Base-by-base conservation (phyloP, 2,888 invertebrate species). In the Tinea semifulvella region DNA sequence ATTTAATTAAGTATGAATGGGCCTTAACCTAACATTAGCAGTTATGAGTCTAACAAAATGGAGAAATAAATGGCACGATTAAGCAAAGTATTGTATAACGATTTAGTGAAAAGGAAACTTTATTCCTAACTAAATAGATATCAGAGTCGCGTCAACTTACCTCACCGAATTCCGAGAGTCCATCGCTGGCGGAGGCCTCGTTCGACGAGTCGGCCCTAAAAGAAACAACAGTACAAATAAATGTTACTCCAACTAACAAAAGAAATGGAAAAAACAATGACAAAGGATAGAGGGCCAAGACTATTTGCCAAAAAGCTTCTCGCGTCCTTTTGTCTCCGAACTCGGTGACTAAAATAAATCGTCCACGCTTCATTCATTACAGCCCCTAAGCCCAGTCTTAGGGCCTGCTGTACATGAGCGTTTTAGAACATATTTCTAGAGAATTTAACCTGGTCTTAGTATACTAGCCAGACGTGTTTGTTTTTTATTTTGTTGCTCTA, bases 161-260 rank as follows among this genome's bases (percentile, higher is more conserved):
- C 79, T 80, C 76, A 61, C 82, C 83, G 46, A 83, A 83, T 53
- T 74, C 74, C 44, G 79, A 77, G 48, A 83, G 73, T 47, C 83
- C 82, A 53, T 80, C 75, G 40, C 67, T 68, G 42, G 55, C 67
- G n/a, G 79, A 70, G 18, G 69, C 60, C 53, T 80, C 82, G 59
- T 79, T 77, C 49, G 83, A 76, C 17, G 83, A 83, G 63, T 84
- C 83, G 52, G 83, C 83, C 81, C 81, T 82, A 40, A 36, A 36
- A 36, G 36, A 36, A 67, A 61, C 53, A 63, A 63, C 56, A 62
- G 61, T 57, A 65, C 59, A 63, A 63, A 68, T 65, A 69, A 67
- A 67, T 68, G 61, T 57, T 56, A 56, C 62, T 27, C 42, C n/a
- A 42, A 42, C 17, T 18, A 61, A 63, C 58, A 61, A 57, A 54